These are phyloP conservation scores for Shargacucullia verbasci DNA, from an alignment of 2,888 invertebrate genomes.

Conservation along the genomic window DNA sequence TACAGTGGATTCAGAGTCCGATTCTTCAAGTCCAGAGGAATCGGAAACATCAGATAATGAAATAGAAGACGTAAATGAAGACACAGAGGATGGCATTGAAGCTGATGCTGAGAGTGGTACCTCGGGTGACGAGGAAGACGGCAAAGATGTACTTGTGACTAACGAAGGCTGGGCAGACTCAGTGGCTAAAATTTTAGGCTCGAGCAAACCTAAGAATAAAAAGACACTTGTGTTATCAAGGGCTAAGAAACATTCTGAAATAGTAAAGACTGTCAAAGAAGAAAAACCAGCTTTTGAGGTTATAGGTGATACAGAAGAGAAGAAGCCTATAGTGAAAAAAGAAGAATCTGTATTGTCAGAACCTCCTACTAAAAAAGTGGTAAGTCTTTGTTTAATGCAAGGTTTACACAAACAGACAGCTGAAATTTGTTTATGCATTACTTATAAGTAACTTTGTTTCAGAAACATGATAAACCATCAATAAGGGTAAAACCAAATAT, in stretches of 20 bases:
- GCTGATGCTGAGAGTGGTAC: slow-evolving; percentile 26
- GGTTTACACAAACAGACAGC: no score
- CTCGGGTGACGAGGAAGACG: slow-evolving; percentile 56
- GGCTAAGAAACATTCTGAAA: slow-evolving; percentile 92
- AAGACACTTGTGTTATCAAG: slow-evolving; percentile 93
- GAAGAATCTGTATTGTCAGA: slow-evolving; percentile 64
- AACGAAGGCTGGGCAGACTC: slow-evolving; percentile 95
- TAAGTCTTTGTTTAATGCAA: slow-evolving; percentile 48
- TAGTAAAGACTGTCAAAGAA: slow-evolving; percentile 80
- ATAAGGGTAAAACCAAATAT: slow-evolving; percentile 93
- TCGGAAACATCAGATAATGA: slow-evolving; percentile 70
- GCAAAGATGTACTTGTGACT: slow-evolving; percentile 67
- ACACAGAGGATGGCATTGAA: slow-evolving; percentile 36
- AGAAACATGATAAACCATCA: slow-evolving; percentile 90
- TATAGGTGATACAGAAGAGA: slow-evolving; percentile 88
- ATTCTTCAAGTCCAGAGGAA: slow-evolving; percentile 69
- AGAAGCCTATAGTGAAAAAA: slow-evolving; percentile 77
- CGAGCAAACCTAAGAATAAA: slow-evolving; percentile 93
- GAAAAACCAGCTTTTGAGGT: slow-evolving; percentile 91
- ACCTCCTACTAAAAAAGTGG: slow-evolving; percentile 78
- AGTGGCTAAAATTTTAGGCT: slow-evolving; percentile 93
- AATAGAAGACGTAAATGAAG: slow-evolving; percentile 54
- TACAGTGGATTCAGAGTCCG: slow-evolving; percentile 72
- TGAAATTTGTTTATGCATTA: no score
- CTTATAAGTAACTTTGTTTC: slow-evolving; percentile 63